Evolutionary conservation across 2,797 vertebrate species (phyloP).

Genomic region (Rhadinocentrus ornatus): DNA sequence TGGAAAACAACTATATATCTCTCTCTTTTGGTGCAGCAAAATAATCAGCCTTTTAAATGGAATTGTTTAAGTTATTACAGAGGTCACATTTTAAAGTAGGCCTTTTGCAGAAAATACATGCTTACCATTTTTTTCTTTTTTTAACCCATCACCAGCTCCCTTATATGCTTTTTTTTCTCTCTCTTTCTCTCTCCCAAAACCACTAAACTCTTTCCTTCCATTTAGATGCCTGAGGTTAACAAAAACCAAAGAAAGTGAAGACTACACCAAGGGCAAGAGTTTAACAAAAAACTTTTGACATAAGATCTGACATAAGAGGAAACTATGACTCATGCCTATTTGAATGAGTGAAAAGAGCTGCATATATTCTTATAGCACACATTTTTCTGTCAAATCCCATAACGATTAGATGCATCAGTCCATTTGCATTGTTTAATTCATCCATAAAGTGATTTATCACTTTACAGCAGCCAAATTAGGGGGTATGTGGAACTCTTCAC

Average conservation of each 20-base stretch:
- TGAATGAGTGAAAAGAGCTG: constrained; percentile 46
- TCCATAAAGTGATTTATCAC: constrained; percentile 57
- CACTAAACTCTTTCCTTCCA: constrained; percentile 70
- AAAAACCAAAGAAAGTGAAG: constrained; percentile 46
- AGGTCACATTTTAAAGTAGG: constrained; percentile 52
- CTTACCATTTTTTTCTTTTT: constrained; percentile 53
- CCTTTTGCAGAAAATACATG: constrained; percentile 61
- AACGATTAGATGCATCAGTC: constrained; percentile 42
- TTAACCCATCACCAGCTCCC: constrained; percentile 46
- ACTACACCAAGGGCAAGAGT: constrained; percentile 23
- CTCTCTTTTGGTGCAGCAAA: constrained; percentile 9
- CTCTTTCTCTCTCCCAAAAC: constrained; percentile 63
- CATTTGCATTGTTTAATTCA: constrained; percentile 65
- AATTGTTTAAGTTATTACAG: constrained; percentile 43
- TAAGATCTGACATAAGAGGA: constrained; percentile 38
- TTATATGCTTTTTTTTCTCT: constrained; percentile 53
- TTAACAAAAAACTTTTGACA: constrained; percentile 20
- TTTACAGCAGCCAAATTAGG: constrained; percentile 11
- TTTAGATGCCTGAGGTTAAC: constrained; percentile 67
- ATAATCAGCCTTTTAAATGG: constrained; percentile 18
- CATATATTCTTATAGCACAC: constrained; percentile 45
- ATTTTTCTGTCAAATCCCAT: constrained; percentile 37
- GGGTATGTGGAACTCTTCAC: constrained; percentile 32
- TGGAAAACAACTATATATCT: constrained; percentile 28
- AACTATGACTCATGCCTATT: constrained; percentile 41